These are phyloP conservation scores for Brachionus koreanus DNA, from an alignment of 1,140 invertebrate species.

Conservation along the genomic window DNA sequence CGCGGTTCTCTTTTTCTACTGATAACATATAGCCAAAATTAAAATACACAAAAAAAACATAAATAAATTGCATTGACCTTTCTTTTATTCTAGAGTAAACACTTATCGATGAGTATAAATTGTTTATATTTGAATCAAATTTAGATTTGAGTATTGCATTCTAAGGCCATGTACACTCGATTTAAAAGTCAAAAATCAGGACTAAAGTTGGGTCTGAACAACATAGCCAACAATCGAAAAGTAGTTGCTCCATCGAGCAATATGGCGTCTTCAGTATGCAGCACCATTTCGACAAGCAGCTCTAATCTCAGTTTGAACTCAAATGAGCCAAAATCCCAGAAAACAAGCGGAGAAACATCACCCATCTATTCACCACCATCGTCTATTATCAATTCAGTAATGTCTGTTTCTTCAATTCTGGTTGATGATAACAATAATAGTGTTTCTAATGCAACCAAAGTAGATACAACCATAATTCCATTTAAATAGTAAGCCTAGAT, in stretches of 20 bases:
- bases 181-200: slow-evolving; percentile 40
- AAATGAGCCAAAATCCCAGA: neutral
- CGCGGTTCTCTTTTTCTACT: neutral
- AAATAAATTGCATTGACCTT: neutral
- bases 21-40: neutral
- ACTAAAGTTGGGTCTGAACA: slow-evolving; percentile 32
- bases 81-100: neutral
- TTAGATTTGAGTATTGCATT: neutral
- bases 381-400: neutral
- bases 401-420: neutral
- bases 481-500: neutral
- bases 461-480: neutral
- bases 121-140: neutral
- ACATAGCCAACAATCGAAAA: neutral
- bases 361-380: neutral
- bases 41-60: neutral
- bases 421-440: slow-evolving; percentile 10
- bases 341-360: slow-evolving; percentile 14
- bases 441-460: neutral
- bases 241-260: slow-evolving; percentile 11
- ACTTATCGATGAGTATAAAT: neutral
- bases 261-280: neutral
- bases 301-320: slow-evolving; percentile 1
- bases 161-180: slow-evolving; percentile 30
- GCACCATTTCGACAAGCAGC: slow-evolving; percentile 4